Evolutionary conservation across 2,888 invertebrate genomes (phyloP), one percentile per base, ranked within the genome.

Genomic region (Mesochorus sp.): DNA sequence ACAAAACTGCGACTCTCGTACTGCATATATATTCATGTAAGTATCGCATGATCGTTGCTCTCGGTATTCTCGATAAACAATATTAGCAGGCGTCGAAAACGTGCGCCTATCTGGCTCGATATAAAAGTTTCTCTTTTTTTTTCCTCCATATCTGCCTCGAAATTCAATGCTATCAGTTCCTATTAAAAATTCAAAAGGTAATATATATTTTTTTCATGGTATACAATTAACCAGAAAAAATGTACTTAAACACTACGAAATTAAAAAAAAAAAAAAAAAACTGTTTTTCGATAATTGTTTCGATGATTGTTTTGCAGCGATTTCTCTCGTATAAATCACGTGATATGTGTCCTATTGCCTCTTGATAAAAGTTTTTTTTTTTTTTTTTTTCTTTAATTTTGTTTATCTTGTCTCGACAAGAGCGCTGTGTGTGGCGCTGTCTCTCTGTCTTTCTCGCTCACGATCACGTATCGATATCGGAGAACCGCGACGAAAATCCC

Each of bases 31-130:
- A 14, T 14, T 6, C 26, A 39, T 39, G 26, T 21, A 10, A 5
- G 17, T 51, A 62, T 62, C 53, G 5, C 26, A 53, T 44, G 55
- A 68, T 57, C 34, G 31, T 61, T 64, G 39, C 76, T 76, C 49
- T 44, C 47, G n/a, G n/a, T n/a, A 42, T 47, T 64, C 64, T 71
- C 59, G 53, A 76, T 67, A 76, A 72, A 72, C 76, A 67, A 76
- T 67, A 76, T 76, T 72, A 59, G 72, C 66, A 72, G 66, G 51
- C 68, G 72, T 66, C 70, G 71, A 57, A 68, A 31, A 59, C 72
- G 76, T 70, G 76, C 61, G 70, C 44, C 62, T 72, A 72, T 72
- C 72, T 77, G 76, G 44, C 67, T 44, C 70, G n/a, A n/a, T 26
- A 44, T 44, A 57, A 68, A n/a, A 2, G 10, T 37, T 37, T 37